Evolutionary conservation across 2,113 vertebrate species (phyloP), one percentile per base, ranked within the genome.

Genomic region (Pollimyrus isidori): DNA sequence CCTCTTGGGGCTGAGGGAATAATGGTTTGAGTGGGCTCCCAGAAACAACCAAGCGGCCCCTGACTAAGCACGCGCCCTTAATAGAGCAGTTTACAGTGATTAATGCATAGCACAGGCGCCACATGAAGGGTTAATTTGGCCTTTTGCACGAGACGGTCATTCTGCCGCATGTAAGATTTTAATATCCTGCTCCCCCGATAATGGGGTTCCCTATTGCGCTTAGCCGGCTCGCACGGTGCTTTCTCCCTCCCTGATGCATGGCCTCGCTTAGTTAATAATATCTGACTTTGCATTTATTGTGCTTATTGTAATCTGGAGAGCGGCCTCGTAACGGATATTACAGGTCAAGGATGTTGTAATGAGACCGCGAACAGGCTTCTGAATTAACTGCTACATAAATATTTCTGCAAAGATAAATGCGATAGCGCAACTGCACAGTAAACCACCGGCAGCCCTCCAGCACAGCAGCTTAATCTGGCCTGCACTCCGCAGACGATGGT

Each of bases 401-500:
- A 85, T 85, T 85, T 84, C 82, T 26, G 46, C 82, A 49, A 23
- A 23, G 46, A 85, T 46, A 48, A 85, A 85, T 85, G 46, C 1
- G 42, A 85, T 49, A 49, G 42, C 3, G 19, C 15, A 3, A 17
- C 73, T 80, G 73, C 35, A 19, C 3, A 80, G 35, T 80, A 42
- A 80, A 80, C 73, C 35, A 42, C 13, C 10, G 4, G 4, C 10
- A 76, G 26, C 26, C 11, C 30, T 80, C 35, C 73, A 19, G 30
- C 2, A 2, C 13, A 19, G 73, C 35, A 42, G 73, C 73, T 17
- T 80, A 30, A 73, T 73, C 19, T 56, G 48, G 19, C 73, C 39
- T 82, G 30, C 88, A 86, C 90, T 91, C 85, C 89, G 86, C 4
- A 89, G 69, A 76, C 30, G 15, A 39, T 17, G 15, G 89, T 30